Base-by-base conservation (phyloP, 2,888 invertebrate genomes). In the Pyralis farinalis region DNA sequence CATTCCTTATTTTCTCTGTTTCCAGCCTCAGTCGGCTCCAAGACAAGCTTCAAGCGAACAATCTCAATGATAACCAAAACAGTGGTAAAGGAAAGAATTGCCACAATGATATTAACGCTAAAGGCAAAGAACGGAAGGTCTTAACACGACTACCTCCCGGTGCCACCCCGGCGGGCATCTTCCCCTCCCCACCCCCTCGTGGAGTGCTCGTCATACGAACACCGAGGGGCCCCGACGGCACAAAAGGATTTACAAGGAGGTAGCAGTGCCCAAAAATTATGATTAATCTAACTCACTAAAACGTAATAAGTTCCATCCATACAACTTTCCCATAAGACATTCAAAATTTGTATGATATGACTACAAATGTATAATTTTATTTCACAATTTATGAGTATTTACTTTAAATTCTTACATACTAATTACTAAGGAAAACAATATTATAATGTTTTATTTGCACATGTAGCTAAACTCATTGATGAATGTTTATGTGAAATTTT, bases 141-240 rank as follows among this genome's bases (percentile, higher is more conserved):
- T 58, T 88, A 3, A 64, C 74, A 1, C 67, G 90, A 37, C 54
- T 85, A 34, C 86, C 85, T 2, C 72, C 79, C 0, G 82, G 80
- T 4, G 68, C 82, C 2, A 77, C 81, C 0, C 58, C 69, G 0
- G 56, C 76, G 1, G 86, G 78, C 7, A 61, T 85, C 21, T 85
- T 80, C 54, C 85, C 83, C 1, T 87, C 83, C 3, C 88, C 88
- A 0, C 80, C 84, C 0, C 89, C 85, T 0, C 78, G 85, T 3
- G 87, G 89, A 7, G 87, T 90, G 1, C 77, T 86, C 8, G 90
- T 96, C 41, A 90, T 96, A 62, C 90, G 96, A 58, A 90, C 94
- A 68, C 96, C 96, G 0, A 90, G 91, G 56, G 95, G 95, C 27
- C 96, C 96, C 1, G 95, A 96, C 61, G 95, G 95, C 48, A 94